phyloP scores from a whole-genome alignment of 2,797 vertebrate genomes.

The Taenioides sp. region DNA sequence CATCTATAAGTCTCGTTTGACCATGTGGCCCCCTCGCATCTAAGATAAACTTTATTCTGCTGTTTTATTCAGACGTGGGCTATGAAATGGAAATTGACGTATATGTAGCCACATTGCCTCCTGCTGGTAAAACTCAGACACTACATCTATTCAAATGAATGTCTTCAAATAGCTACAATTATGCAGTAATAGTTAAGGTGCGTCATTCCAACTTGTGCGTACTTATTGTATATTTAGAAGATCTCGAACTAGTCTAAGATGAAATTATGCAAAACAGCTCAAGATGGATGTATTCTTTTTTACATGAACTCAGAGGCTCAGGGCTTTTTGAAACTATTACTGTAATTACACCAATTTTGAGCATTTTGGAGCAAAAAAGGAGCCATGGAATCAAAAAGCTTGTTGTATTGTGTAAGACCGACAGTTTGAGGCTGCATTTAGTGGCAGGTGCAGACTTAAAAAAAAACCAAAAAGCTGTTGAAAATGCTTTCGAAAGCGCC shows the following conservation, averaged over 20 bases:
- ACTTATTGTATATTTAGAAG: not conserved
- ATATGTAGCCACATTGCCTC: slow-evolving; percentile 51
- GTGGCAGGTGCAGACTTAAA: not conserved
- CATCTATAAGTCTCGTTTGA: no score
- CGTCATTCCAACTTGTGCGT: not conserved
- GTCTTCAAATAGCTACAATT: not conserved
- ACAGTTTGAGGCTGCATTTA: not conserved
- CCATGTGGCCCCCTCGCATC: not conserved
- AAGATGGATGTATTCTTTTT: not conserved
- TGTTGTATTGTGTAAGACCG: not conserved
- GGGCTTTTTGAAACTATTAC: slow-evolving; percentile 29
- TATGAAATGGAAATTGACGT: slow-evolving; percentile 6
- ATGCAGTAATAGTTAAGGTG: not conserved
- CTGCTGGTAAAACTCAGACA: slow-evolving; percentile 26
- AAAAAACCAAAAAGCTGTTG: not conserved
- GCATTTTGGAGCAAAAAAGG: slow-evolving; percentile 46
- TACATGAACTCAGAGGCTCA: slow-evolving; percentile 13
- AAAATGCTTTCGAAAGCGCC: not conserved
- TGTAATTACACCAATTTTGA: slow-evolving; percentile 59
- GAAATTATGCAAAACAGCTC: not conserved
- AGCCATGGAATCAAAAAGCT: slow-evolving; percentile 7
- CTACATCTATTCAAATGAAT: slow-evolving; percentile 9
- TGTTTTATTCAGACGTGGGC: slow-evolving; percentile 22
- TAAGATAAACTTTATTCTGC: not conserved
- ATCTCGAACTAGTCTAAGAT: not conserved